Base-by-base conservation (phyloP, 1,140 invertebrate species). In the Drosophila erecta region DNA sequence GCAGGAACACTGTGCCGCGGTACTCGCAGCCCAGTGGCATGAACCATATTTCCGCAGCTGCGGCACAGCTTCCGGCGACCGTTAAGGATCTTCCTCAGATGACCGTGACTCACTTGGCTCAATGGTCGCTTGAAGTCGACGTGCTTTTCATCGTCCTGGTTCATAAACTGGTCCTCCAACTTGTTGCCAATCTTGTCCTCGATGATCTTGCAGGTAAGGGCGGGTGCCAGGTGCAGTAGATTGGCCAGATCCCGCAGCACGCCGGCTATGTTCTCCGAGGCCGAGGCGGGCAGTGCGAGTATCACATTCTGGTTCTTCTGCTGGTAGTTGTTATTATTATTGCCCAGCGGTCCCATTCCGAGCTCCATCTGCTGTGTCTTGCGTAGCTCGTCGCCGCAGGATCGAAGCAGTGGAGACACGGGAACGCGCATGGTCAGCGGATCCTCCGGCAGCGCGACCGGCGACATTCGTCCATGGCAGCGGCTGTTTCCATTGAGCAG, bases 201-300 rank as follows among this genome's bases (percentile, higher is more conserved):
- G 17, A 91, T 79, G 2, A 91, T 54, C 37, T 91, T 90, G 92
- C 97, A 98, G 51, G 95, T 94, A n/a, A 96, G 94, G 4, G 97
- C 96, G 37, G 96, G 95, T 37, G 97, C 96, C 84, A 99, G 97
- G 81, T 98, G 96, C 58, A 99, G 93, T 79, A 99, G 95, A 91
- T 98, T 97, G 5, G 98, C 97, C 74, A 99, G 94, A 92, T 97
- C 96, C 78, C 96, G 95, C 22, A 99, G 93, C 61, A 99, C 97
- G 49, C 96, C 96, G 72, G 97, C 94, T 76, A 99, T 98, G 92
- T 99, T 97, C 93, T 98, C 97, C 11, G 97, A 97, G 55, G 97
- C 96, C 10, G 97, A 97, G 33, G 98, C 92, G 6, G 98, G 99
- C 66, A 99, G 93, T 6, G 98, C 98, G 11, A 99, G 97, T 22